Conservation (phyloP, 2,113 vertebrate genomes). For the Hippocampus zosterae region DNA sequence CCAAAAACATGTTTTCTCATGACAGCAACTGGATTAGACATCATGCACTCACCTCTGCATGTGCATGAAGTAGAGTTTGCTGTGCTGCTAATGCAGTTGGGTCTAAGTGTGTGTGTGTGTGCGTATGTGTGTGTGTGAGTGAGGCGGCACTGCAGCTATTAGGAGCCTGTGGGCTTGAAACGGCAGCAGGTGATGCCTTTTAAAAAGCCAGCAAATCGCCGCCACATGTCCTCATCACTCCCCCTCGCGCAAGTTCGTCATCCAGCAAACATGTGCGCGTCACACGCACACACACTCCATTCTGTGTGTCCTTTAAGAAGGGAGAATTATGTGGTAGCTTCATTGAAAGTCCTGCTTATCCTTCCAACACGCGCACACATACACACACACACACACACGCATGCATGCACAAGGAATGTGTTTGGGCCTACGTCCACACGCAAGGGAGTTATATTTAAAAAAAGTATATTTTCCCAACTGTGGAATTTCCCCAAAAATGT, state of each 20-base stretch:
- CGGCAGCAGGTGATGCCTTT: conserved; percentile 67
- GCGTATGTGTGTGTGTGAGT: conserved; percentile 40
- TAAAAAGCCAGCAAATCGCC: conserved; percentile 63
- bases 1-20: too few relatives aligned
- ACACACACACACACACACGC: too few relatives aligned
- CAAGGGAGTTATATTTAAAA: neutral
- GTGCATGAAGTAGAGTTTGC: too few relatives aligned
- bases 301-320: neutral
- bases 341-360: neutral
- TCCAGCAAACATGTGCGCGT: conserved; percentile 37
- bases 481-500: neutral
- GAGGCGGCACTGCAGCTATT: conserved; percentile 58
- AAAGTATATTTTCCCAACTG: neutral
- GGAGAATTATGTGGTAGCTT: neutral
- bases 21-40: too few relatives aligned
- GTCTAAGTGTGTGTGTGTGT: neutral
- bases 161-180: conserved; percentile 46
- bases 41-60: too few relatives aligned
- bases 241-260: conserved; percentile 48
- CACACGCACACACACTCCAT: neutral
- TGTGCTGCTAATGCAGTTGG: neutral
- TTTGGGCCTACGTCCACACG: neutral
- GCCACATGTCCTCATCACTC: conserved; percentile 66
- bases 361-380: neutral
- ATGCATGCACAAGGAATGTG: neutral